These are phyloP conservation scores for Bombus affinis DNA, from an alignment of 1,140 invertebrate genomes.

Conservation along the genomic window DNA sequence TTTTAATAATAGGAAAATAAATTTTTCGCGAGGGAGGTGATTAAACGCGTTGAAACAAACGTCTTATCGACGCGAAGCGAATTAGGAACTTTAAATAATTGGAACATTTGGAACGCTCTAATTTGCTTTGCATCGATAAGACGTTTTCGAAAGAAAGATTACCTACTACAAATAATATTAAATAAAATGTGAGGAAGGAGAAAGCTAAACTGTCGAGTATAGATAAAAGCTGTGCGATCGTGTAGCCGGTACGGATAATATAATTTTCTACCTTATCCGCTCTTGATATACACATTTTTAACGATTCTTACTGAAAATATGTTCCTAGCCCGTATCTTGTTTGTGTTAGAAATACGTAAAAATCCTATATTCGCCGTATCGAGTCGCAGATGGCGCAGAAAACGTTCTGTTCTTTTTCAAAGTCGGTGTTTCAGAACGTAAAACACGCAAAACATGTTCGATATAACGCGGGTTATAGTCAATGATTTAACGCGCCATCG, in stretches of 20 bases:
- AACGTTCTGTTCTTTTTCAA: background rate
- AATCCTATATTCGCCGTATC: too few species aligned
- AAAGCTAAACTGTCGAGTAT: background rate
- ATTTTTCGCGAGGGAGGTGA: too few species aligned
- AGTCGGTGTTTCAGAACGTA: background rate
- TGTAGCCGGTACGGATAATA: background rate
- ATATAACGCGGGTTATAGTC: background rate
- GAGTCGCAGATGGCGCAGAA: too few species aligned
- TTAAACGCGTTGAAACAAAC: background rate
- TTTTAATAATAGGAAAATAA: background rate
- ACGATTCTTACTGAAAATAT: too few species aligned
- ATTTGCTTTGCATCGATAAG: background rate
- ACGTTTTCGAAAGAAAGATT: background rate
- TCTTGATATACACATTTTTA: background rate
- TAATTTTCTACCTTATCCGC: background rate
- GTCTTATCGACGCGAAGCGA: background rate
- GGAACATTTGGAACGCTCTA: background rate
- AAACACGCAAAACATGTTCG: background rate
- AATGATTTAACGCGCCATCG: too few species aligned
- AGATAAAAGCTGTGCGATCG: background rate
- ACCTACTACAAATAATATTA: background rate
- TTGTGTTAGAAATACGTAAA: too few species aligned
- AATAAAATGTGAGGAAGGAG: background rate
- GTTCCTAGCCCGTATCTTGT: too few species aligned
- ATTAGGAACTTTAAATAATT: background rate